phyloP scores from a whole-genome alignment of 2,797 vertebrate species.

The Arctocebus calabarensis region DNA sequence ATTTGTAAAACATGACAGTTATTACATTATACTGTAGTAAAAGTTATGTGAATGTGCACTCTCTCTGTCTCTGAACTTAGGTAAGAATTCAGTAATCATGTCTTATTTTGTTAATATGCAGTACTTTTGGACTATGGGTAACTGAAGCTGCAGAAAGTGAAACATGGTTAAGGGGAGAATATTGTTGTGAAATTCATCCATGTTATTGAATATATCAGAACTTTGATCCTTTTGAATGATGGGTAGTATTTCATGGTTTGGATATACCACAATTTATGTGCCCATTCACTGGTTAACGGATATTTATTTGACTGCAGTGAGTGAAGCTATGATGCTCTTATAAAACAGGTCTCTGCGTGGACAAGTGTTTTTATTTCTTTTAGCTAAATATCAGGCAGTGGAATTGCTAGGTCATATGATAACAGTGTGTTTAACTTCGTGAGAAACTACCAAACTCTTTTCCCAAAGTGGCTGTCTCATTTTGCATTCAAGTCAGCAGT shows the following conservation, averaged over 20 bases:
- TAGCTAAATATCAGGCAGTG: background rate
- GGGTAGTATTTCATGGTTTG: background rate
- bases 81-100: background rate
- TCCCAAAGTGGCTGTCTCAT: background rate
- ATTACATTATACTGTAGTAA: background rate
- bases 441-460: background rate
- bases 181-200: background rate
- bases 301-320: background rate
- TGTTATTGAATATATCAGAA: background rate
- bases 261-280: background rate
- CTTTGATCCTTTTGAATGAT: background rate
- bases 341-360: background rate
- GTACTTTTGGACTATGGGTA: background rate
- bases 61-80: background rate
- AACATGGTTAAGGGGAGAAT: background rate
- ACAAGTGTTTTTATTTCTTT: slow-evolving; percentile 17
- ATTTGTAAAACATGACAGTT: background rate
- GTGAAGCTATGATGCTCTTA: background rate
- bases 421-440: background rate
- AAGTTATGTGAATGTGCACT: background rate
- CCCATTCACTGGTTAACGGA: background rate
- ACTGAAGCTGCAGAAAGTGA: background rate
- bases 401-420: background rate
- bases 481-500: background rate
- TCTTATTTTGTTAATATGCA: background rate